A percentile compares a stretch with the other conserved stretches of the same genome.
phyloP scores from a whole-genome alignment of 2,888 invertebrate genomes.

The Serripes groenlandicus region DNA sequence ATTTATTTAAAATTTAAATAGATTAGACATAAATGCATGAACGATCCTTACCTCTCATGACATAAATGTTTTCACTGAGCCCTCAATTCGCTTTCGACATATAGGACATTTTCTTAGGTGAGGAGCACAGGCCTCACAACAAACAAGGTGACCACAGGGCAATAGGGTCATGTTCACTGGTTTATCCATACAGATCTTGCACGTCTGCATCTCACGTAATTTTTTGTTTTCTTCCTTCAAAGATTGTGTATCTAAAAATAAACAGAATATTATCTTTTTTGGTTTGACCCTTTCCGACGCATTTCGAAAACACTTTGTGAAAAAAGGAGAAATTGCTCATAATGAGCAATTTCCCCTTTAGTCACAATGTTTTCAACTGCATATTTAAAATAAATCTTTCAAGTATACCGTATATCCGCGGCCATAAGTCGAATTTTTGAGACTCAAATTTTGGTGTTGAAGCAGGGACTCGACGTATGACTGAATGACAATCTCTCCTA shows the following conservation, averaged over 20 bases:
- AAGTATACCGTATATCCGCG: too few species aligned
- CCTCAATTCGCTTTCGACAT: slow-evolving; percentile 93
- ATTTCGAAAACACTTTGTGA: not conserved
- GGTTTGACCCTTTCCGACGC: not conserved
- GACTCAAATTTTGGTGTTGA: too few species aligned
- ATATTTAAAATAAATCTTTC: too few species aligned
- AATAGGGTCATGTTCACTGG: slow-evolving; percentile 95
- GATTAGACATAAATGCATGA: too few species aligned
- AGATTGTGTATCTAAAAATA: slow-evolving; percentile 24
- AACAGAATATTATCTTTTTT: not conserved
- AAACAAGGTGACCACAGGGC: slow-evolving; percentile 97
- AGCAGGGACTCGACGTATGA: too few species aligned
- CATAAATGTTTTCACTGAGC: slow-evolving; percentile 88
- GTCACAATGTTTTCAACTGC: not conserved
- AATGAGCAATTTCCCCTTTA: not conserved
- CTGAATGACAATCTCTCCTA: too few species aligned
- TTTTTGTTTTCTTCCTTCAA: slow-evolving; percentile 92
- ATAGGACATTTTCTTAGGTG: slow-evolving; percentile 93
- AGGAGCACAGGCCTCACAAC: slow-evolving; percentile 95
- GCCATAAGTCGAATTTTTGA: too few species aligned
- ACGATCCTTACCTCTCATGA: slow-evolving; percentile 42
- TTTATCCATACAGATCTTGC: slow-evolving; percentile 97
- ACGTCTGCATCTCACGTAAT: slow-evolving; percentile 93
- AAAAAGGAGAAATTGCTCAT: not conserved
- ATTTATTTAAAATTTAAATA: too few species aligned